Base-by-base conservation (phyloP, 2,113 vertebrate species). In the Columba janthina region DNA sequence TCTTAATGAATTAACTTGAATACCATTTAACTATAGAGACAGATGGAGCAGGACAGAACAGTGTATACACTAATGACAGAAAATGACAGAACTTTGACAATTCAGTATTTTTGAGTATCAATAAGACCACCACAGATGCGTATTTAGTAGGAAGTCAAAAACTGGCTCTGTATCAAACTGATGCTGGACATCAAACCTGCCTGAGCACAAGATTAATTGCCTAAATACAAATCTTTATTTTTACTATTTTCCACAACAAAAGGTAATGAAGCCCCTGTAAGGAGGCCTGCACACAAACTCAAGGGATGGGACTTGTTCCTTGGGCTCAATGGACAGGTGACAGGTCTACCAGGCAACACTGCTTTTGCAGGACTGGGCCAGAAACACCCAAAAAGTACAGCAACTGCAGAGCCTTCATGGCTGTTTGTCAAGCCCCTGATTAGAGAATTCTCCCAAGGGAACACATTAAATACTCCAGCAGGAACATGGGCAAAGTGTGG, bases 1-100 rank as follows among this genome's bases (percentile, higher is more conserved):
- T 92, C 75, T 60, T 93, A 91, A 93, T 80, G 29, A 94, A 94
- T 91, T 74, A 36, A 83, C 56, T 80, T 79, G 74, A 95, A 95
- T 96, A 40, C 42, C 61, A 71, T 86, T 88, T 94, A 95, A 61
- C 48, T n/a, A 38, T 2, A 88, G 62, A 88, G 94, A 76, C 66
- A 95, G 66, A 96, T 31, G 56, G 60, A 90, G 32, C 15, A 92
- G 38, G 64, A 85, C 51, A 71, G 64, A 93, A 91, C 32, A 78
- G 51, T 4, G 32, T 60, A 85, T 12, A 73, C 34, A 31, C 29
- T 21, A 58, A 40, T 32, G 44, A 91, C 71, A 88, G 69, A 82
- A 93, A 73, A 76, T 28, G 93, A 58, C 25, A 88, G 13, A 83
- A 88, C 67, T 66, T 24, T 20, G 69, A 58, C 71, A 91, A 46